Evolutionary conservation across 2,888 invertebrate genomes (phyloP).

Genomic region (Tenthredo notha): DNA sequence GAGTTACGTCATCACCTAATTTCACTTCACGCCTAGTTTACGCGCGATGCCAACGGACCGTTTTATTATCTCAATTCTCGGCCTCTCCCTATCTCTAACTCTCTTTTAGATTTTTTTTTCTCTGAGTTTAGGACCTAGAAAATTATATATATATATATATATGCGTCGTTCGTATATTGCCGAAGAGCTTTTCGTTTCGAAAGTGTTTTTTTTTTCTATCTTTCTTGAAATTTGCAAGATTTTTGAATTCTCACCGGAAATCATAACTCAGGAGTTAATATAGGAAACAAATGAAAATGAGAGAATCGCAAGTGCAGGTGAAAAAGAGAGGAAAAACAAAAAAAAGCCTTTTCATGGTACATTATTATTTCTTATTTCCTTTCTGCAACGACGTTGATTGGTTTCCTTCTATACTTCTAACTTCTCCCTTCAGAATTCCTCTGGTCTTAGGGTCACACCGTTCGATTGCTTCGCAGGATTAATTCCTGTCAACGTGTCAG

Average conservation of each 20-base stretch:
- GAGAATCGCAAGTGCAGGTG: background rate
- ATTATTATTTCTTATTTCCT: constrained; percentile 38
- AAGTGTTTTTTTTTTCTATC: too few species aligned
- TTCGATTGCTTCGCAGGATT: constrained; percentile 16
- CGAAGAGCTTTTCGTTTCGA: background rate
- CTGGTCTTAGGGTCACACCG: background rate
- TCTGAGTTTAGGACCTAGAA: background rate
- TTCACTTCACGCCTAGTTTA: constrained; percentile 73
- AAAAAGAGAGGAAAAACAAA: too few species aligned
- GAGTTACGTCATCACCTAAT: constrained; percentile 73
- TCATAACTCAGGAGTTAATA: too few species aligned
- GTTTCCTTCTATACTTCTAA: too few species aligned
- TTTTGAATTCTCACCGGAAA: background rate
- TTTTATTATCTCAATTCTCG: constrained; percentile 66
- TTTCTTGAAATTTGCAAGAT: background rate
- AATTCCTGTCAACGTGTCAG: constrained; percentile 29
- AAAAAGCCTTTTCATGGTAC: background rate
- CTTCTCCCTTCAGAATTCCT: constrained; percentile 3
- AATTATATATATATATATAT: background rate
- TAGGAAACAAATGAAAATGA: background rate
- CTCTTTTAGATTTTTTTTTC: constrained; percentile 10
- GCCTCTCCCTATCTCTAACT: constrained; percentile 14
- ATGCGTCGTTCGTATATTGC: background rate
- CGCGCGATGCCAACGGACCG: constrained; percentile 67
- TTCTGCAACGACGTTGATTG: constrained; percentile 29